Conservation (phyloP, 2,797 vertebrate genomes). For the Coendou prehensilis region DNA sequence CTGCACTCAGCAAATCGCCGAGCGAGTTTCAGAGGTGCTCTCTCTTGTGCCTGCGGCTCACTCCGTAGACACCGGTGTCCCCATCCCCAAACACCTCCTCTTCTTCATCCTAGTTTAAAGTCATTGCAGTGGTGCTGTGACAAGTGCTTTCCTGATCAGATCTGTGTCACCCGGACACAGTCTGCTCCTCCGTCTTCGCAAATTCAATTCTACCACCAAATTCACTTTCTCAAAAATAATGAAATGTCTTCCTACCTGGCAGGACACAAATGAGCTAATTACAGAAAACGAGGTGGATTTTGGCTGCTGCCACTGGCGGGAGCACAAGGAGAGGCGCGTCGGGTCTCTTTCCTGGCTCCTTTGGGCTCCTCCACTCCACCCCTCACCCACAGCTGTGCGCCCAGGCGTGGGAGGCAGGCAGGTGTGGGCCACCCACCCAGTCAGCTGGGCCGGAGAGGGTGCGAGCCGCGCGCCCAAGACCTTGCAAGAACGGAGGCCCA, state of each 20-base stretch:
- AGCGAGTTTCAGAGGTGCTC: neutral
- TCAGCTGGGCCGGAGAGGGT: accelerated
- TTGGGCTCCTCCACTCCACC: neutral
- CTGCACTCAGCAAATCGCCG: neutral
- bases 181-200: neutral
- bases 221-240: neutral
- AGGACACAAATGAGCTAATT: neutral
- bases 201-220: neutral
- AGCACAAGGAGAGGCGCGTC: neutral
- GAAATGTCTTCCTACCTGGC: neutral
- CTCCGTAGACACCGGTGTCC: neutral
- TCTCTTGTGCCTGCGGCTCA: neutral
- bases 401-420: neutral
- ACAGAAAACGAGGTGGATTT: neutral
- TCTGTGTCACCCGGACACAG: neutral
- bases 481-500: neutral
- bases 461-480: neutral
- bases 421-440: neutral
- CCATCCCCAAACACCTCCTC: neutral
- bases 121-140: neutral
- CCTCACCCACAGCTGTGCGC: neutral
- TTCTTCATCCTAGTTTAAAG: neutral
- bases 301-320: neutral
- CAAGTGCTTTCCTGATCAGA: neutral
- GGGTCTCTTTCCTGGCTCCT: neutral